Evolutionary conservation across 35 echinoderm and acorn worm species (phyloP).

Genomic region (Lytechinus variegatus): DNA sequence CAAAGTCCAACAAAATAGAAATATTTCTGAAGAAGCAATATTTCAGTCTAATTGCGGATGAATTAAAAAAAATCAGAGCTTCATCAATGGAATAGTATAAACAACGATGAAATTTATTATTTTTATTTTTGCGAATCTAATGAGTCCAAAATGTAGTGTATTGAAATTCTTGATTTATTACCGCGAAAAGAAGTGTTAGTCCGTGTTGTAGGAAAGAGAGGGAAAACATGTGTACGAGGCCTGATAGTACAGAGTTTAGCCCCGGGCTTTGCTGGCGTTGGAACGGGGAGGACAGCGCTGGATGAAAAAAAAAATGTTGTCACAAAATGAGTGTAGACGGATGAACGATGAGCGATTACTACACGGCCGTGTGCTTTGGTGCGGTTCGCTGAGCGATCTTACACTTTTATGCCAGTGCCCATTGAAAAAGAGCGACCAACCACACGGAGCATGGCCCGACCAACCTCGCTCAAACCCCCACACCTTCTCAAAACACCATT

Average conservation of each 20-base stretch:
- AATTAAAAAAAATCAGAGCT: background rate
- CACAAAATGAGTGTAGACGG: slow-evolving; percentile 25
- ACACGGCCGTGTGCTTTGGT: slow-evolving; percentile 39
- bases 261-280: slow-evolving; percentile 26
- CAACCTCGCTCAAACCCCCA: slow-evolving; percentile 25
- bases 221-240: background rate
- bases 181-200: background rate
- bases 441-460: background rate
- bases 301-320: background rate
- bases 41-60: background rate
- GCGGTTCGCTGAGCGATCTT: slow-evolving; percentile 30
- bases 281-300: slow-evolving; percentile 6
- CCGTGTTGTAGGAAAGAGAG: background rate
- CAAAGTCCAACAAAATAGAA: background rate
- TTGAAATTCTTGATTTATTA: background rate
- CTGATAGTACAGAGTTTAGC: slow-evolving; percentile 15
- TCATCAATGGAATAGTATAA: background rate
- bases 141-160: background rate
- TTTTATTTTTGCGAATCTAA: background rate
- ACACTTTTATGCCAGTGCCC: slow-evolving; percentile 41
- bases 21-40: background rate
- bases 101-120: background rate
- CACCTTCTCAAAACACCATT: background rate
- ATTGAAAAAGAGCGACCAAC: slow-evolving; percentile 22
- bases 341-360: slow-evolving; percentile 33